Conservation (phyloP, 1,140 invertebrate genomes). For the Acromyrmex heyeri region DNA sequence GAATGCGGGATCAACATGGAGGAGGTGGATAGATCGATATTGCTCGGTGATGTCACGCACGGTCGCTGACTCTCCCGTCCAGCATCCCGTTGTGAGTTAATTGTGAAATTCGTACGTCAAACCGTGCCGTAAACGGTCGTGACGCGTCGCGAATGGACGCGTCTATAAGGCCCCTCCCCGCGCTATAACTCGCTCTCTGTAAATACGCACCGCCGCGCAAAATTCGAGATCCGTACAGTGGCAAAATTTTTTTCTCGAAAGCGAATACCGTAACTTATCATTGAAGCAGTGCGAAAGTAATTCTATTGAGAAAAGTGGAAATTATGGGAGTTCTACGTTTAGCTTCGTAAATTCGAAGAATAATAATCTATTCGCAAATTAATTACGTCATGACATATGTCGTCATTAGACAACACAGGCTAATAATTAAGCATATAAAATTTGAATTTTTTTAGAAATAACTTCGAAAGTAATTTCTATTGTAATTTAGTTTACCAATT, state of each 20-base stretch:
- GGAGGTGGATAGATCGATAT: slow-evolving; percentile 78
- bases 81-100: slow-evolving; percentile 72
- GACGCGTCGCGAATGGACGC: background rate
- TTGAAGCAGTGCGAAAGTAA: background rate
- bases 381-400: slow-evolving; percentile 17
- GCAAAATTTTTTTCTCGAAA: slow-evolving; percentile 36
- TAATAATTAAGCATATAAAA: background rate
- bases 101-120: slow-evolving; percentile 46
- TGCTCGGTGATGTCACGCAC: slow-evolving; percentile 75
- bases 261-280: background rate
- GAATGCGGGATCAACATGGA: slow-evolving; percentile 82
- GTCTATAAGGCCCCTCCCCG: background rate
- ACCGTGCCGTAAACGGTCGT: background rate
- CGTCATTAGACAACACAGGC: background rate
- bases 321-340: background rate
- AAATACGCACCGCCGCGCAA: slow-evolving; percentile 39
- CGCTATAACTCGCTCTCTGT: background rate
- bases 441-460: background rate
- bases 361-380: background rate
- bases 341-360: background rate
- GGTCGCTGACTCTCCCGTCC: slow-evolving; percentile 73
- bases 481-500: background rate
- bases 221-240: slow-evolving; percentile 39
- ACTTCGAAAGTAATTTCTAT: background rate
- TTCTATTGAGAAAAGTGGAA: background rate